phyloP scores from a whole-genome alignment of 2,888 invertebrate species.

The Antheraea yamamai region DNA sequence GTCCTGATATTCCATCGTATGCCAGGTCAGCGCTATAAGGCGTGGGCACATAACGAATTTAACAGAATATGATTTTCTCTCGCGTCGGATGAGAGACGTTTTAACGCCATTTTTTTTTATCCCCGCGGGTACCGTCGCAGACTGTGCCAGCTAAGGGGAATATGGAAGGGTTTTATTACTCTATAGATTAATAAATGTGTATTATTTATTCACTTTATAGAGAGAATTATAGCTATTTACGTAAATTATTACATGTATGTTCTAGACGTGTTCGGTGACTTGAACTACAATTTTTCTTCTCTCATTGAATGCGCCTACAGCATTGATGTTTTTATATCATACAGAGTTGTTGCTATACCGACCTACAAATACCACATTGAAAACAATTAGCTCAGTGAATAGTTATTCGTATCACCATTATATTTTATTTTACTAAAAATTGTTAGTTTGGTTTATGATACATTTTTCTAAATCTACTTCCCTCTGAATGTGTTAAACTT shows the following conservation, averaged over 20 bases:
- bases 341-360: too few species aligned
- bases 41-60: slow-evolving; percentile 80
- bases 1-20: slow-evolving; percentile 27
- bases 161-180: slow-evolving; percentile 48
- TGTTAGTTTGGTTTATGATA: too few species aligned
- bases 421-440: too few species aligned
- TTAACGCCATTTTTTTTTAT: slow-evolving; percentile 74
- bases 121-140: slow-evolving; percentile 60
- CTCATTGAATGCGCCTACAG: too few species aligned
- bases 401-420: too few species aligned
- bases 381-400: too few species aligned
- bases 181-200: background rate
- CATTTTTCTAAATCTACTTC: too few species aligned
- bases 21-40: slow-evolving; percentile 78
- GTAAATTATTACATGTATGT: background rate
- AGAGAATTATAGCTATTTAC: background rate
- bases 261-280: background rate
- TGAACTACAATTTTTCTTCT: too few species aligned
- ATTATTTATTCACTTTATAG: background rate
- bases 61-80: slow-evolving; percentile 80
- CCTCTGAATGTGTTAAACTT: too few species aligned
- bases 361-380: too few species aligned
- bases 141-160: slow-evolving; percentile 55
- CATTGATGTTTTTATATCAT: too few species aligned
- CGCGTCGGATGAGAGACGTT: slow-evolving; percentile 70